Evolutionary conservation across 2,888 invertebrate species (phyloP), one percentile per base, ranked within the genome.

Genomic region (Erynnis tages): DNA sequence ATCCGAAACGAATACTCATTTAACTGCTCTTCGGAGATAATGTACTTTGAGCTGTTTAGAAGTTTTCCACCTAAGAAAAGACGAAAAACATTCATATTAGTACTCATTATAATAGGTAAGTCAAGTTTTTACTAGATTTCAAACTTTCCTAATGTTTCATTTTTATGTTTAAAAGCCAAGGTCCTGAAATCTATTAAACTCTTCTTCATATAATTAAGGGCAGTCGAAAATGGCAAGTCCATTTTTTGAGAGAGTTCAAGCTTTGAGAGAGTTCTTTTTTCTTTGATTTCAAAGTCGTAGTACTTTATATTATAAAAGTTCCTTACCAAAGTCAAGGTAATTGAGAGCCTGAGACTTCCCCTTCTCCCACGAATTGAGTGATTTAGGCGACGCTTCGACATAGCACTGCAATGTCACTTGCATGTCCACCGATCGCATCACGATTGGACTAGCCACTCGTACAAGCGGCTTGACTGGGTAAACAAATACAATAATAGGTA

Each of bases 321-420:
- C 21, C 41, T 50, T 56, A 81, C 83, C 79, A 11, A 50, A 50
- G 34, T 50, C 49, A 0, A 50, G 71, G 54, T 53, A 50, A 23
- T 50, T 50, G 2, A 50, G 41, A 6, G 49, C 44, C 37, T 73
- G 76, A 6, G 82, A 73, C 60, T 82, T 86, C 32, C 84, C 86
- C 6, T 82, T 71, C 54, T 88, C 87, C 97, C 97, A 97, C 60
- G 94, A 94, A 79, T 95, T 95, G 78, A 96, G 93, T 21, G 96
- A 94, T 74, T 93, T 94, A 25, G 97, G 96, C 49, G 95, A 95
- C 7, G 96, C 95, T 78, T 97, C 97, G 17, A 96, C 95, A 82
- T 94, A 93, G 81, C 97, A 97, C 73, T 95, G 94, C 58, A 97
- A 90, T 41, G 93, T 92, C 23, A 96, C 95, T 79, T 96, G 94